Evolutionary conservation across 2,113 vertebrate genomes (phyloP).

Genomic region (Sprattus sprattus): DNA sequence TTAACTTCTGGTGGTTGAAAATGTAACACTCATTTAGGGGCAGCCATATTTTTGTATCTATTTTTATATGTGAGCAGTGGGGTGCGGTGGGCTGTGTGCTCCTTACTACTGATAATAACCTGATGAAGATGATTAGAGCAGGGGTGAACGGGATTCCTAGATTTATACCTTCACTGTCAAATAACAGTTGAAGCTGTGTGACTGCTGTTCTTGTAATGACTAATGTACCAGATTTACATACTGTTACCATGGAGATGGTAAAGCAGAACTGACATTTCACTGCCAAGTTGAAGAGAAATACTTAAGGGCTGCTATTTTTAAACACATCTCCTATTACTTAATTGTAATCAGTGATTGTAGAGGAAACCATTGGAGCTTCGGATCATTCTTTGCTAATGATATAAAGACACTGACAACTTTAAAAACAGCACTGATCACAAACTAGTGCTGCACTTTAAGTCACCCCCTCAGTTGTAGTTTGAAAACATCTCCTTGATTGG

Average conservation of each 20-base stretch:
- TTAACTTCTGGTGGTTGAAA: not conserved
- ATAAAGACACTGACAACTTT: not conserved
- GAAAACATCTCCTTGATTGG: not conserved
- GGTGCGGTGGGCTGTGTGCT: not conserved
- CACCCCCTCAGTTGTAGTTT: not conserved
- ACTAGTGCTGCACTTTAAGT: not conserved
- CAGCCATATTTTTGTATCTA: slow-evolving; percentile 8
- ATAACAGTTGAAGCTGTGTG: not conserved
- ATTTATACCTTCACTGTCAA: not conserved
- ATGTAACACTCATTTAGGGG: not conserved
- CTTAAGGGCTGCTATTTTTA: not conserved
- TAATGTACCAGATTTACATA: slow-evolving; percentile 14
- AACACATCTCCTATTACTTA: not conserved
- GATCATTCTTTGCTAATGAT: not conserved
- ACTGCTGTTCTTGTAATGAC: not conserved
- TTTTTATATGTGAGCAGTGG: not conserved
- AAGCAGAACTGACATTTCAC: not conserved
- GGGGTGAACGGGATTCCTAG: not conserved
- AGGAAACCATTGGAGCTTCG: not conserved
- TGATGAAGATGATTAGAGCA: not conserved
- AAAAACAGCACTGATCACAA: not conserved
- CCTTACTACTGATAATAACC: slow-evolving; percentile 1
- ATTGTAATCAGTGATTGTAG: not conserved
- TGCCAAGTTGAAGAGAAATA: not conserved
- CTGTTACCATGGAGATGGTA: slow-evolving; percentile 14